These are phyloP conservation scores for Cariama cristata DNA, from an alignment of 2,113 vertebrate genomes.

Conservation along the genomic window DNA sequence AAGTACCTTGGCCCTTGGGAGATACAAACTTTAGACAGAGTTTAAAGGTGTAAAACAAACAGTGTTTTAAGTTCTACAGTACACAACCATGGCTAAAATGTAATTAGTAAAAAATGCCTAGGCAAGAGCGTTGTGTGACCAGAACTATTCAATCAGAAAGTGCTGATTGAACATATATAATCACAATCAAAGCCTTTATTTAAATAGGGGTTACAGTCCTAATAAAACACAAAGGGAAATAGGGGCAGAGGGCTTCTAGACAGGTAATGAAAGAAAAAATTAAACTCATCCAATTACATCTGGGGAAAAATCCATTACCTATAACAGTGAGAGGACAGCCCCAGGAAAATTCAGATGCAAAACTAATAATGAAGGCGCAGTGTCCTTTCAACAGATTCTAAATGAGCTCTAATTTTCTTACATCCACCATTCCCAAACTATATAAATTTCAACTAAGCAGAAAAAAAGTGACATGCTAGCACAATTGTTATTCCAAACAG, in stretches of 20 bases:
- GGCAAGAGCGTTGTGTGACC: conserved; percentile 71
- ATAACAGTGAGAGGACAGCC: conserved; percentile 85
- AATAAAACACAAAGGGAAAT: conserved; percentile 88
- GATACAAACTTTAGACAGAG: conserved; percentile 31
- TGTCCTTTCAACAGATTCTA: conserved; percentile 89
- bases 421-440: conserved; percentile 86
- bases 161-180: conserved; percentile 86
- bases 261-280: conserved; percentile 91
- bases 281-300: conserved; percentile 90
- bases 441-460: conserved; percentile 90
- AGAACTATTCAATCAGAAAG: conserved; percentile 83
- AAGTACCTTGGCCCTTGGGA: not conserved
- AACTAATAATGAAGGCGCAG: conserved; percentile 88
- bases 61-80: conserved; percentile 51
- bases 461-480: conserved; percentile 88
- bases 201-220: conserved; percentile 89
- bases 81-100: conserved; percentile 74
- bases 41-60: conserved; percentile 66
- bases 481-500: conserved; percentile 89
- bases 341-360: conserved; percentile 89
- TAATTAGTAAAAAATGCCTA: conserved; percentile 83
- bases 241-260: conserved; percentile 83
- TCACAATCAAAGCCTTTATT: conserved; percentile 87
- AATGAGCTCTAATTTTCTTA: conserved; percentile 90
- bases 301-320: conserved; percentile 88